Evolutionary conservation across 2,888 invertebrate species (phyloP), one percentile per base, ranked within the genome.

Genomic region (Galeopsomyia nigrocyanea): DNA sequence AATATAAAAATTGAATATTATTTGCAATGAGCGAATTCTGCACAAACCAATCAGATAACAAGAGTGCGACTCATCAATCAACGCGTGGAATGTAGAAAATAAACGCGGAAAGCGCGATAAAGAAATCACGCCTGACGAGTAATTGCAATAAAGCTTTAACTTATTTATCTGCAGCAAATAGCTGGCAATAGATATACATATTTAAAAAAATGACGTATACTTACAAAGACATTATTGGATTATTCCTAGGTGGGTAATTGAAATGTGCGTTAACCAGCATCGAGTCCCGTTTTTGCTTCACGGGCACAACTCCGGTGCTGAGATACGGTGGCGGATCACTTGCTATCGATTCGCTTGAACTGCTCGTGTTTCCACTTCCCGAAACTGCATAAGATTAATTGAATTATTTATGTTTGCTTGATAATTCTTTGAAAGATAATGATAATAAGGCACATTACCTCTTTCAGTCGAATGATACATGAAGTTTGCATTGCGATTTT

Each of bases 321-420:
- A 58, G 67, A 56, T 78, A 83, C 22, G 83, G 80, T 76, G 84
- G 83, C 19, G 84, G 83, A 72, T 84, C 84, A 71, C 93, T 93
- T 76, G 93, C 93, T 61, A 95, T 92, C 0, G 95, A 95, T 88
- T 96, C 95, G 80, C 92, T 94, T 21, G 95, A 95, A 88, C 95
- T 95, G 87, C 95, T 93, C 19, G 93, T 93, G 69, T 84, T 83
- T 21, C 84, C 84, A 74, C 84, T 80, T 3, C 81, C 83, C 39
- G 83, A 71, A 69, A 84, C 83, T 84, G 53, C 3, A 70, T 1
- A 39, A 39, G 21, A 57, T 71, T 10, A 5, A 68, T 53, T 21
- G 1, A 49, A 60, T 57, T 53, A 55, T 68, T 57, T n/a, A 31
- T 9, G 10, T 39, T 9, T 39, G 39, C 39, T 7, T 10, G 7